Conservation (phyloP, 92 coral and sea anemone genomes). For the Porites cylindrica region DNA sequence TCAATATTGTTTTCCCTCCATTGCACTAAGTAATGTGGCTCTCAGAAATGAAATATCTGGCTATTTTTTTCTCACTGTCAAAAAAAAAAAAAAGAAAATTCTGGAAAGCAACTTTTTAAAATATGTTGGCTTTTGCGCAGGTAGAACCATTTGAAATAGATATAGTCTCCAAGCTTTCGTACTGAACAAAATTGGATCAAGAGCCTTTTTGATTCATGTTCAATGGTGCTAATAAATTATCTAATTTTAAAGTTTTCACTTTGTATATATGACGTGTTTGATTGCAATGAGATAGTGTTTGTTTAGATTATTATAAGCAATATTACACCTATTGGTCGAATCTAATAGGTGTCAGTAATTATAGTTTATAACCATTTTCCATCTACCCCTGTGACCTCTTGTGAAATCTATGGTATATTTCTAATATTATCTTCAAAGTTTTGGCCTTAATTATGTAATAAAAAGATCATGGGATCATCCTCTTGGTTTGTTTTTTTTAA, state of each 20-base stretch:
- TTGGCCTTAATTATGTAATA: conserved; percentile 41
- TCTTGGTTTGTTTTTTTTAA: background rate
- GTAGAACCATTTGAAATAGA: background rate
- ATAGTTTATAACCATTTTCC: conserved; percentile 3
- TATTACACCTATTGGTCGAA: background rate
- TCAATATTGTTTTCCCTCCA: background rate
- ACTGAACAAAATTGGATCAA: conserved; percentile 4
- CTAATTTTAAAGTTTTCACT: conserved; percentile 2
- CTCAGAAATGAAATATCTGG: background rate
- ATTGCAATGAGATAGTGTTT: background rate
- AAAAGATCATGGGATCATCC: conserved; percentile 22
- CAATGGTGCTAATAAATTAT: conserved; percentile 10
- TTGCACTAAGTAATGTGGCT: background rate
- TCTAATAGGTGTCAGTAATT: background rate
- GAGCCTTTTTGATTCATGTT: conserved; percentile 1
- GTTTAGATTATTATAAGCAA: background rate
- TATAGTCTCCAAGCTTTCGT: conserved; percentile 2
- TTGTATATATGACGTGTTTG: conserved; percentile 23
- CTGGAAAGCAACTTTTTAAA: background rate
- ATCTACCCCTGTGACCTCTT: background rate
- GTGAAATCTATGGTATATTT: conserved; percentile 40
- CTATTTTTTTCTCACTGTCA: background rate
- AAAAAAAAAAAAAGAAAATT: too few relatives aligned
- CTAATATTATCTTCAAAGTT: conserved; percentile 26
- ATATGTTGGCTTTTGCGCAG: background rate